Evolutionary conservation across 2,797 vertebrate species (phyloP).

Genomic region (Sebastes baramenuke): DNA sequence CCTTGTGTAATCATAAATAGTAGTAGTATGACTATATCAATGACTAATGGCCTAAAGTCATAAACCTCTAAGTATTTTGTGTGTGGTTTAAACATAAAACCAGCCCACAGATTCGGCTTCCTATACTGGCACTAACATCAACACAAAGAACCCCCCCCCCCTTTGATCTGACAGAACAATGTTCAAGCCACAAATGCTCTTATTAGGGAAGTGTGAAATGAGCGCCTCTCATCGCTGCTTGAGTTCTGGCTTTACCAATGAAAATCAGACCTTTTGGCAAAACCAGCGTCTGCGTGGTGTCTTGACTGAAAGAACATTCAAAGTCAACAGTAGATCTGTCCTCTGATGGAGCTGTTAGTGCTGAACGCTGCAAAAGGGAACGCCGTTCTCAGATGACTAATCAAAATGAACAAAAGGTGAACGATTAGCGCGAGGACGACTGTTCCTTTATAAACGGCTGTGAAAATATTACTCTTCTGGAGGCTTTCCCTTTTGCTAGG

Average conservation of each 20-base stretch:
- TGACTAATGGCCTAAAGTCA: slow-evolving; percentile 1
- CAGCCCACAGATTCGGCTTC: slow-evolving; percentile 11
- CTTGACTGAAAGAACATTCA: slow-evolving; percentile 41
- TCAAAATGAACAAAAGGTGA: slow-evolving; percentile 45
- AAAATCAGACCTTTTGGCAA: slow-evolving; percentile 51
- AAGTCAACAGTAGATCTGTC: slow-evolving; percentile 48
- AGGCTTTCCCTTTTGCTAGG: slow-evolving; percentile 35
- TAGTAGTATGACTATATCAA: background rate
- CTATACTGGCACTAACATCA: slow-evolving; percentile 28
- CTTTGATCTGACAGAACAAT: slow-evolving; percentile 17
- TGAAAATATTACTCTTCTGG: slow-evolving; percentile 56
- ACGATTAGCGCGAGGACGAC: slow-evolving; percentile 16
- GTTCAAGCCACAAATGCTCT: slow-evolving; percentile 51
- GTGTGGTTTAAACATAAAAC: slow-evolving; percentile 29
- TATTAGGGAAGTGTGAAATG: slow-evolving; percentile 53
- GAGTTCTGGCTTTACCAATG: slow-evolving; percentile 40
- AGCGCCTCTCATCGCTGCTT: slow-evolving; percentile 50
- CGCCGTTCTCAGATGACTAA: slow-evolving; percentile 55
- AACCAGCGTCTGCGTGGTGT: slow-evolving; percentile 35
- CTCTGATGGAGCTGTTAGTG: slow-evolving; percentile 40
- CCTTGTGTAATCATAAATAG: slow-evolving; percentile 26
- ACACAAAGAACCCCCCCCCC: background rate
- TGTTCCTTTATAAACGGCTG: slow-evolving; percentile 43
- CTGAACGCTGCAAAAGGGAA: slow-evolving; percentile 48
- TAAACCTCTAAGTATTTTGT: slow-evolving; percentile 11